Conservation (phyloP, 2,888 invertebrate species). For the Heliconius ethilla region DNA sequence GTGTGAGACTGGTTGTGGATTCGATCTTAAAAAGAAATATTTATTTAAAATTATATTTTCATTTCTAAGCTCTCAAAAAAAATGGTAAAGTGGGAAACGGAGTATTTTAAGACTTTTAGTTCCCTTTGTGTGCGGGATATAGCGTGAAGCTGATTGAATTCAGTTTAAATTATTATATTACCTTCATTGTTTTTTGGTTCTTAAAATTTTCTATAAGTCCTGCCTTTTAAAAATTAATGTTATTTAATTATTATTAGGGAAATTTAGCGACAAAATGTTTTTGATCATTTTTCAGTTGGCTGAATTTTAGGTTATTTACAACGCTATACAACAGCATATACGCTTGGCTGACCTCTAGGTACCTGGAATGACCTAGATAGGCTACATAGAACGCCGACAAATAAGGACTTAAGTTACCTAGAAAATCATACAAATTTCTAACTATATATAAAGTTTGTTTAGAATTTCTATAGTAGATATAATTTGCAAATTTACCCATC, state of each 20-base stretch:
- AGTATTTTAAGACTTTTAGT: too few relatives aligned
- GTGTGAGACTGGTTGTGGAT: too few relatives aligned
- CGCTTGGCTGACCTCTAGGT: background rate
- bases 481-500: background rate
- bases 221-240: background rate
- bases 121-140: too few relatives aligned
- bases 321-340: background rate
- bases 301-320: background rate
- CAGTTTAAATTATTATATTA: background rate
- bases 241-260: background rate
- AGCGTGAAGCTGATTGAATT: too few relatives aligned
- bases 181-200: background rate
- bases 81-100: too few relatives aligned
- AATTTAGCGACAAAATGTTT: background rate
- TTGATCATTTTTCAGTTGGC: background rate
- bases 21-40: too few relatives aligned
- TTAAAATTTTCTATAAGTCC: background rate
- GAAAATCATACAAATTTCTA: background rate
- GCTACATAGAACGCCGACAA: background rate
- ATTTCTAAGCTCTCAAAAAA: too few relatives aligned
- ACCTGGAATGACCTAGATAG: conserved; percentile 3
- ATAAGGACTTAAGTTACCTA: background rate
- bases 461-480: background rate
- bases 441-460: background rate
- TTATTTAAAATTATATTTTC: too few relatives aligned